phyloP scores from a whole-genome alignment of 2,797 vertebrate genomes.

The Chelon labrosus region DNA sequence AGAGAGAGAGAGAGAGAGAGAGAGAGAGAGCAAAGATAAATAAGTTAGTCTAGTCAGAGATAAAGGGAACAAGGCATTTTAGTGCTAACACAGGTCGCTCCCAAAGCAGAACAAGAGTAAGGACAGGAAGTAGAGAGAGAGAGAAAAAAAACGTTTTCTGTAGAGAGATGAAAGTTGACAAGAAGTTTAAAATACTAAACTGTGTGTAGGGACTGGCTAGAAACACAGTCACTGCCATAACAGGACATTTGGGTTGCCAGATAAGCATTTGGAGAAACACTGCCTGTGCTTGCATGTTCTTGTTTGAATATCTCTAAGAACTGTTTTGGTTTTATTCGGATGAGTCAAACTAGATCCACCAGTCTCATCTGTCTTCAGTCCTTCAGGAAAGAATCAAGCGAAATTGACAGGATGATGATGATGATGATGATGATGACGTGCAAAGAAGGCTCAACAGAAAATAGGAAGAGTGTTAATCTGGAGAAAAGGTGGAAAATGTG shows the following conservation, averaged over 20 bases:
- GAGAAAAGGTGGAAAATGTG: conserved; percentile 66
- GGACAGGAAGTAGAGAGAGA: conserved; percentile 30
- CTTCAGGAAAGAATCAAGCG: background rate
- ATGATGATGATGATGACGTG: background rate
- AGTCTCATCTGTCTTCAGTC: background rate
- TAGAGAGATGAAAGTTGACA: conserved; percentile 21
- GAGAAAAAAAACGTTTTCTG: background rate
- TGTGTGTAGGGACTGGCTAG: background rate
- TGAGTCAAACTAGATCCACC: conserved; percentile 9
- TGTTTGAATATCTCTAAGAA: conserved; percentile 25
- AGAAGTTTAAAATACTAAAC: background rate
- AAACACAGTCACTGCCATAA: conserved; percentile 18
- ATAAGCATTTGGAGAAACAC: conserved; percentile 37
- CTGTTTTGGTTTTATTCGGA: conserved; percentile 7
- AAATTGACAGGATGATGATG: background rate
- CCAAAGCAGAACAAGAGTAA: conserved; percentile 37
- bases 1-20: conserved; percentile 29
- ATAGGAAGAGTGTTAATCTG: conserved; percentile 26
- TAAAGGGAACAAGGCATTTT: conserved; percentile 49
- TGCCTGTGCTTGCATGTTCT: conserved; percentile 49
- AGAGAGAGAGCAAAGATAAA: conserved; percentile 62
- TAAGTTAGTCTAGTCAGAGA: conserved; percentile 34
- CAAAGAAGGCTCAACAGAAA: background rate
- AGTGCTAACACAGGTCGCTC: conserved; percentile 27
- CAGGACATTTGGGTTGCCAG: conserved; percentile 55